A percentile compares a stretch with the other conserved stretches of the same genome.
Conservation (phyloP, 2,888 invertebrate genomes). For the Erebia aethiops region DNA sequence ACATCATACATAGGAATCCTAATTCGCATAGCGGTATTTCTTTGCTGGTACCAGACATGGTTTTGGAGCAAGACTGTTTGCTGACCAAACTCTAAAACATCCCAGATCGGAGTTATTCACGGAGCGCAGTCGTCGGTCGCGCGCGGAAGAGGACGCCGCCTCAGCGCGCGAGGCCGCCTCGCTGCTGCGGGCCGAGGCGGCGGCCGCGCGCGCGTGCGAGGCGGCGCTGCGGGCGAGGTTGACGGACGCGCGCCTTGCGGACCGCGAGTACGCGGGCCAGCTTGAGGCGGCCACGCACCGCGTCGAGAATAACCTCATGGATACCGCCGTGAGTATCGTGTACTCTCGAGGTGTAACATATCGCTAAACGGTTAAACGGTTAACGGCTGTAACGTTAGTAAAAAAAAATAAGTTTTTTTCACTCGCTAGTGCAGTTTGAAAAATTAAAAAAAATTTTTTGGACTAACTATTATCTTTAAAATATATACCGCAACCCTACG, state of each 20-base stretch:
- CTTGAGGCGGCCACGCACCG: constrained; percentile 45
- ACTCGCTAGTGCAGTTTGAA: too few relatives aligned
- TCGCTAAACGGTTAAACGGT: too few relatives aligned
- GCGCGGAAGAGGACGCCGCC: constrained; percentile 62
- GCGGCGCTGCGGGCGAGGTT: constrained; percentile 43
- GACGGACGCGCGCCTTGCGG: constrained; percentile 36
- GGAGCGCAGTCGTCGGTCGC: constrained; percentile 69
- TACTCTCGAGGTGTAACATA: too few relatives aligned
- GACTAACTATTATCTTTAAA: too few relatives aligned
- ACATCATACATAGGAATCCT: too few relatives aligned
- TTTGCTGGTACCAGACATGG: too few relatives aligned
- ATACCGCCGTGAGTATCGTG: constrained; percentile 46
- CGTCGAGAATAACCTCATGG: constrained; percentile 44
- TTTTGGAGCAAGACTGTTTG: too few relatives aligned
- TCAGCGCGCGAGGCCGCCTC: constrained; percentile 49
- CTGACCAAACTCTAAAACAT: not conserved
- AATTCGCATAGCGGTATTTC: too few relatives aligned
- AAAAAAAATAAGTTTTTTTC: too few relatives aligned
- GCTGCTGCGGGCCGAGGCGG: constrained; percentile 48
- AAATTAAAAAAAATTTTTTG: too few relatives aligned
- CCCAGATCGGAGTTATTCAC: constrained; percentile 64
- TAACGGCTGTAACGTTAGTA: too few relatives aligned
- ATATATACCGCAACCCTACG: too few relatives aligned
- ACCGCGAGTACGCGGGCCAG: constrained; percentile 44
- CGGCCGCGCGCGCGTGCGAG: constrained; percentile 36